phyloP scores from a whole-genome alignment of 2,113 vertebrate genomes.

The Meleagris gallopavo region DNA sequence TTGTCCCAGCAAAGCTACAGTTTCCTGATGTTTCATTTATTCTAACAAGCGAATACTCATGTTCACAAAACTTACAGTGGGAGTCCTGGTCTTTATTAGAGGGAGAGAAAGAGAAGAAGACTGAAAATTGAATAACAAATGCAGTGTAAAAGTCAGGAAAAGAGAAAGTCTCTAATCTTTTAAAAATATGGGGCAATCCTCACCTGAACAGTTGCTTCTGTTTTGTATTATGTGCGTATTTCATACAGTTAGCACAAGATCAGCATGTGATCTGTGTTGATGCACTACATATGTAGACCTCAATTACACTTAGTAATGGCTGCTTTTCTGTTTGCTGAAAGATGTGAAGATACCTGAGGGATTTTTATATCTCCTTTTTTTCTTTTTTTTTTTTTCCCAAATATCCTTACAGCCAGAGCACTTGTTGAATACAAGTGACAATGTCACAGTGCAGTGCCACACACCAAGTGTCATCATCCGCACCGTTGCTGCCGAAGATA shows the following conservation, averaged over 20 bases:
- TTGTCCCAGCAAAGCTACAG: not conserved
- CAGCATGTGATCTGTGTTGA: not conserved
- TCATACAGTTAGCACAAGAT: not conserved
- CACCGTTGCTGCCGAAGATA: constrained; percentile 89
- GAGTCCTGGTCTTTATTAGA: not conserved
- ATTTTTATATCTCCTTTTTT: not conserved
- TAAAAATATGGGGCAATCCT: not conserved
- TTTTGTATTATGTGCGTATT: not conserved
- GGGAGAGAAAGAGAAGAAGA: not conserved
- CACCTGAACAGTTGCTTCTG: not conserved
- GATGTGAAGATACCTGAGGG: not conserved
- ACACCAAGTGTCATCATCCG: constrained; percentile 94
- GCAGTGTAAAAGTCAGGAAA: not conserved
- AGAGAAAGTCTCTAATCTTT: not conserved
- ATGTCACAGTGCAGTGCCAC: constrained; percentile 88
- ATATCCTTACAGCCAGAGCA: constrained; percentile 85
- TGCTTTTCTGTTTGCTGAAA: not conserved
- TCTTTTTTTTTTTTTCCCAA: constrained; percentile 1
- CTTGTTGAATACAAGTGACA: constrained; percentile 88
- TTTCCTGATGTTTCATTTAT: not conserved
- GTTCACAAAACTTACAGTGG: not conserved
- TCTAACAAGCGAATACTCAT: not conserved
- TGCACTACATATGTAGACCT: not conserved
- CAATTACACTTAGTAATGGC: not conserved
- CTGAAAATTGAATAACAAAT: not conserved